Conservation (phyloP, 2,113 vertebrate species). For the Sander vitreus region DNA sequence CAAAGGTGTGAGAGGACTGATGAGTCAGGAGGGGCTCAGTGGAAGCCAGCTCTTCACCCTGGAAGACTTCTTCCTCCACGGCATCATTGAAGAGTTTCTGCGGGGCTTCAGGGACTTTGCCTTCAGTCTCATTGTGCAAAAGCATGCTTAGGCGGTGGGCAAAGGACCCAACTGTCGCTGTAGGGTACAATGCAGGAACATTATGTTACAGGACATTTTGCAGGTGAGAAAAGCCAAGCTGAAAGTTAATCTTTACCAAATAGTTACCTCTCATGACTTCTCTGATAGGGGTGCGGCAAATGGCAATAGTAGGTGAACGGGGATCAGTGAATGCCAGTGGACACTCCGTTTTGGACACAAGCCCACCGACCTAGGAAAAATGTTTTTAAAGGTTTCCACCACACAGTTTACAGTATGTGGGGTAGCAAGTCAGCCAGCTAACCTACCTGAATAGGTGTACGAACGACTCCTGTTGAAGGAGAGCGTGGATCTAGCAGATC, state of each 20-base stretch:
- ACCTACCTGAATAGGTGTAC: constrained; percentile 87
- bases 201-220: background rate
- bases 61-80: constrained; percentile 33
- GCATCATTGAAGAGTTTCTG: constrained; percentile 12
- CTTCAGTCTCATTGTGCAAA: constrained; percentile 78
- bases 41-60: constrained; percentile 57
- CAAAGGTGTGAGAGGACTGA: constrained; percentile 19
- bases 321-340: constrained; percentile 82
- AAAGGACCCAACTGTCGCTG: constrained; percentile 85
- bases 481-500: constrained; percentile 90
- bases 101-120: constrained; percentile 33
- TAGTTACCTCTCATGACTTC: constrained; percentile 82
- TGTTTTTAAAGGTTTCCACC: background rate
- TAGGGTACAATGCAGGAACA: background rate
- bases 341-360: constrained; percentile 42
- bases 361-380: constrained; percentile 55
- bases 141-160: constrained; percentile 86
- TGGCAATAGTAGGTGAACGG: constrained; percentile 89
- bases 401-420: background rate
- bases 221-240: background rate
- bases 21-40: constrained; percentile 70
- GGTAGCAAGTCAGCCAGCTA: background rate
- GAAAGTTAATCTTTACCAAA: background rate
- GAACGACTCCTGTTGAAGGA: constrained; percentile 85
- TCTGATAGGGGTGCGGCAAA: constrained; percentile 90